Evolutionary conservation across 2,797 vertebrate species (phyloP), one percentile per base, ranked within the genome.

Genomic region (Austrolebias charrua): DNA sequence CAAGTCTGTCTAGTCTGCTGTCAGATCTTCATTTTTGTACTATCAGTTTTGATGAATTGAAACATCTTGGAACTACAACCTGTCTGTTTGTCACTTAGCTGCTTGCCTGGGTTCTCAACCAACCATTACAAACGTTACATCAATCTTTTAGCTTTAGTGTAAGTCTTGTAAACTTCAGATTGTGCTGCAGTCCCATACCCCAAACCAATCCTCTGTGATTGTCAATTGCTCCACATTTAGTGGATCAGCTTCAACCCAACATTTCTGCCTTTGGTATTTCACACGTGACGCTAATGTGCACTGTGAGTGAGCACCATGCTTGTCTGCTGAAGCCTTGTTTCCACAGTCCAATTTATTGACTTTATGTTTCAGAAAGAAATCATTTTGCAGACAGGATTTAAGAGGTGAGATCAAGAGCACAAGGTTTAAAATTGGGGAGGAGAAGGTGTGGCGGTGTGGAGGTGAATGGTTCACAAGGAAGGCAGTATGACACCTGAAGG

Each of bases 401-500:
- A 70, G 68, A 55, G 73, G 55, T 75, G 69, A 69, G 52, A 69
- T 44, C 12, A 55, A 71, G 55, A 59, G 40, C 47, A 68, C 35
- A 42, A 48, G 71, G 16, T 13, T 47, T 11, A 59, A 55, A 77
- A 42, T n/a, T 64, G 59, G 16, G 58, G 60, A 55, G 48, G 40
- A 60, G 63, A 78, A 55, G 28, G 54, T 42, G 66, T 38, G 29
- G 49, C 56, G 31, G 56, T 59, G 66, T 38, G 29, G 49, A 59
- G 31, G 56, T 59, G 71, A 53, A 43, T 43, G 52, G 48, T 55
- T 64, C 64, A 65, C n/a, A 13, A 66, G 51, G 72, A 69, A 77
- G 51, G 57, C 47, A 59, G 43, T 55, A 62, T 82, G 57, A 71
- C 76, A 76, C 70, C 72, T 73, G 60, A 53, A 55, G 76, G 64